These are phyloP conservation scores for Misgurnus anguillicaudatus DNA, from an alignment of 2,113 vertebrate species.

Conservation along the genomic window DNA sequence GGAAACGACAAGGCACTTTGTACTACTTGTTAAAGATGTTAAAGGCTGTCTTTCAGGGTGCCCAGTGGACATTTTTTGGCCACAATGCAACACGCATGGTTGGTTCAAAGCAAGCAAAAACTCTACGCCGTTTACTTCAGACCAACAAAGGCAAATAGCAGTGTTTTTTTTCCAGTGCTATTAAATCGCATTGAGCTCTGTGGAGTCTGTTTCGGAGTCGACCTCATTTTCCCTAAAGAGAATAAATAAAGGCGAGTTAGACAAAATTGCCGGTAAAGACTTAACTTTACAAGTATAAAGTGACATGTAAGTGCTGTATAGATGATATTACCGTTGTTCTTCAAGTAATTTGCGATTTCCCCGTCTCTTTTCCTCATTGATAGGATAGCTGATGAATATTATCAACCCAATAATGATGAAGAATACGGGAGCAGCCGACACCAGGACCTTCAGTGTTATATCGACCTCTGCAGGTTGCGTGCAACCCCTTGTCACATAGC, in stretches of 20 bases:
- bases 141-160: constrained; percentile 58
- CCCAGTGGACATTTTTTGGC: background rate
- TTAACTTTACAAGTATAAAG: too few relatives aligned
- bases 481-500: constrained; percentile 87
- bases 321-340: constrained; percentile 78
- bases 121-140: constrained; percentile 34
- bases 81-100: background rate
- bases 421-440: constrained; percentile 81
- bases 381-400: constrained; percentile 90
- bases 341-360: constrained; percentile 89
- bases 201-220: constrained; percentile 67
- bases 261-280: background rate
- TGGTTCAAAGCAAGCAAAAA: constrained; percentile 12
- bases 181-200: constrained; percentile 65
- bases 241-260: background rate
- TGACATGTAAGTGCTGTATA: too few relatives aligned
- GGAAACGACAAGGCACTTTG: constrained; percentile 32
- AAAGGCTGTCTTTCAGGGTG: background rate
- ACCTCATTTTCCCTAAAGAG: constrained; percentile 67
- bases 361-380: constrained; percentile 83
- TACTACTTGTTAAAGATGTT: constrained; percentile 2
- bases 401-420: constrained; percentile 87
- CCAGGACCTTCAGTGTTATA: constrained; percentile 87
- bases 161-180: constrained; percentile 26
- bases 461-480: constrained; percentile 82